Conservation (phyloP, 2,113 vertebrate genomes). For the Aptenodytes patagonicus region DNA sequence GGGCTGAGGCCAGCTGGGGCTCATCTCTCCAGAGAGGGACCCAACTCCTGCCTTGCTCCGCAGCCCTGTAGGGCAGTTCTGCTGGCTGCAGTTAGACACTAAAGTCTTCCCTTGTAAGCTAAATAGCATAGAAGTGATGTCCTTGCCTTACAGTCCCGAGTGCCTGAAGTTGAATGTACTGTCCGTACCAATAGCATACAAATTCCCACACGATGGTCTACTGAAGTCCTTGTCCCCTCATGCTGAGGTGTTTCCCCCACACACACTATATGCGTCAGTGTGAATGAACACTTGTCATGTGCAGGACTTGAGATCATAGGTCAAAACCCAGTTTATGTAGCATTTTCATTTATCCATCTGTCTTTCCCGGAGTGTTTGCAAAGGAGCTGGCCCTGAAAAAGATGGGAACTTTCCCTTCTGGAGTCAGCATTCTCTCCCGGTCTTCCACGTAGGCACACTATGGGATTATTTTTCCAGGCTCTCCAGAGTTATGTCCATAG, state of each 20-base stretch:
- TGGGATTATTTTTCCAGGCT: not conserved
- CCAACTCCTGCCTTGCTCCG: fast-evolving
- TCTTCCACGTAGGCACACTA: not conserved
- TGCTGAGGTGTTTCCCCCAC: fast-evolving
- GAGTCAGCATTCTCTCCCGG: not conserved
- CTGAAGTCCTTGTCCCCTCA: too few species aligned
- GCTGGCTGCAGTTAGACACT: fast-evolving
- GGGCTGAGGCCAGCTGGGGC: not conserved
- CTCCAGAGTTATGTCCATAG: fast-evolving
- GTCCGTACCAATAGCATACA: fast-evolving
- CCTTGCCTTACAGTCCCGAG: fast-evolving
- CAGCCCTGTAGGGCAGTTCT: fast-evolving
- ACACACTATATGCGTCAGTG: fast-evolving
- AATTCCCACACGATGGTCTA: fast-evolving
- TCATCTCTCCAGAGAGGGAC: too few species aligned
- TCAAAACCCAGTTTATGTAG: not conserved
- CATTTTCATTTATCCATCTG: not conserved
- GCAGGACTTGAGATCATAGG: not conserved
- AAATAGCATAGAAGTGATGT: fast-evolving
- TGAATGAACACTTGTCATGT: fast-evolving
- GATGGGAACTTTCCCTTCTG: not conserved
- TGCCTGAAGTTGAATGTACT: fast-evolving
- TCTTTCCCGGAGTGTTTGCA: not conserved
- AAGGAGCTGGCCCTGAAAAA: not conserved
- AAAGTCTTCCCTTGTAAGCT: not conserved